Evolutionary conservation across 1,140 invertebrate species (phyloP), one percentile per base, ranked within the genome.

Genomic region (Triops cancriformis): DNA sequence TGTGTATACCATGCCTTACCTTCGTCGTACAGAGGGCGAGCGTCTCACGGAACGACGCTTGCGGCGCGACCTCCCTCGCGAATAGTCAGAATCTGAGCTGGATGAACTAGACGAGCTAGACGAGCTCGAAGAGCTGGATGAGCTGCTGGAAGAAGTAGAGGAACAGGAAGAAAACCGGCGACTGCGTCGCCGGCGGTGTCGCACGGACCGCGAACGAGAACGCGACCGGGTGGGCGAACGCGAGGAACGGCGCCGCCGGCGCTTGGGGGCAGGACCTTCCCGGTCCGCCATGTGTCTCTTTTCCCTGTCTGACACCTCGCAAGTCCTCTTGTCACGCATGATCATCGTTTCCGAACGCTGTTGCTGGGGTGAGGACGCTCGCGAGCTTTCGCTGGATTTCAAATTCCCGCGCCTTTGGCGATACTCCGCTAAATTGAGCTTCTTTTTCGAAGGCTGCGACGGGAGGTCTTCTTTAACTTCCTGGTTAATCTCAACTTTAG

Each of bases 351-450:
- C 31, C 26, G 64, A 64, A n/a, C n/a, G n/a, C 72, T 76, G 51
- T 75, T 74, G 74, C n/a, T 72, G 76, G n/a, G 37, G 80, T 80
- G 74, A 82, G 81, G 14, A 80, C 81, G 73, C 81, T 81, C 37
- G 79, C 76, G 26, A 77, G 73, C 43, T 79, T 80, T 51, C 77
- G 76, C 26, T 78, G 43, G n/a, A 78, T 76, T 80, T 80, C 76
- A 81, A 79, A 74, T 85, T 84, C 82, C 85, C 84, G 76, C 83
- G 80, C 73, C 85, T 82, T 75, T 82, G 85, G 78, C 85, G 84
- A 79, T 88, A 87, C 80, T 88, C 86, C 75, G 85, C 83, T 10
- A 88, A 79, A 82, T 87, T 87, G 10, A 87, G 80, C 82, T 87
- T 85, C 80, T 81, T 85, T 45, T 85, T 86, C 72, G 51, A 72